Evolutionary conservation across 2,797 vertebrate genomes (phyloP).

Genomic region (Enteromius paludinosus): DNA sequence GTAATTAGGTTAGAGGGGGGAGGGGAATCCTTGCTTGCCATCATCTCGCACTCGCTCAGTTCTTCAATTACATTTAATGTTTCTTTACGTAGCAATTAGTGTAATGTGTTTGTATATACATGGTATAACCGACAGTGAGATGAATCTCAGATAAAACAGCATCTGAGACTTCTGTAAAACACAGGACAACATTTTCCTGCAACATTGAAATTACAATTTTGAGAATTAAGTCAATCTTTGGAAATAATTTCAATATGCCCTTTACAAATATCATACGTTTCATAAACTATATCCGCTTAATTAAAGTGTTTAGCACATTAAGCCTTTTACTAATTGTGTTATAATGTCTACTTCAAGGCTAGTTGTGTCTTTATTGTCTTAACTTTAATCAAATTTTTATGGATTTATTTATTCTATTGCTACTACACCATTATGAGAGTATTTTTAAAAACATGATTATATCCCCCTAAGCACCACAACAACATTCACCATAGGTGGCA

Average conservation of each 20-base stretch:
- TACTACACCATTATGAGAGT: not conserved
- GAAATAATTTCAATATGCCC: not conserved
- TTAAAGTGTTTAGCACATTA: not conserved
- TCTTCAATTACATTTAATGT: conserved; percentile 43
- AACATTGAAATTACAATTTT: not conserved
- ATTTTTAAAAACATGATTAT: not conserved
- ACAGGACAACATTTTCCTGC: not conserved
- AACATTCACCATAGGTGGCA: not conserved
- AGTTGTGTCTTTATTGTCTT: not conserved
- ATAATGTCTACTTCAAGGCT: not conserved
- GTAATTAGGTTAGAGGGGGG: conserved; percentile 56
- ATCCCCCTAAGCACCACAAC: not conserved
- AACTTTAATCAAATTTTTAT: not conserved
- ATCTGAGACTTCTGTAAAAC: not conserved
- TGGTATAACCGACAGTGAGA: not conserved
- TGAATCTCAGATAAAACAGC: not conserved
- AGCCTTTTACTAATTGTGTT: not conserved
- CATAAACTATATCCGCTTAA: not conserved
- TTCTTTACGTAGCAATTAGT: conserved; percentile 27
- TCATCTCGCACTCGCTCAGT: not conserved
- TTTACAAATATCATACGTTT: not conserved
- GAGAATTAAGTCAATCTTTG: not conserved
- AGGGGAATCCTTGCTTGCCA: not conserved
- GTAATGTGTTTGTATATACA: conserved; percentile 37
- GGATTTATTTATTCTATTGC: not conserved